Evolutionary conservation across 2,888 invertebrate species (phyloP).

Genomic region (Tachina lurida): DNA sequence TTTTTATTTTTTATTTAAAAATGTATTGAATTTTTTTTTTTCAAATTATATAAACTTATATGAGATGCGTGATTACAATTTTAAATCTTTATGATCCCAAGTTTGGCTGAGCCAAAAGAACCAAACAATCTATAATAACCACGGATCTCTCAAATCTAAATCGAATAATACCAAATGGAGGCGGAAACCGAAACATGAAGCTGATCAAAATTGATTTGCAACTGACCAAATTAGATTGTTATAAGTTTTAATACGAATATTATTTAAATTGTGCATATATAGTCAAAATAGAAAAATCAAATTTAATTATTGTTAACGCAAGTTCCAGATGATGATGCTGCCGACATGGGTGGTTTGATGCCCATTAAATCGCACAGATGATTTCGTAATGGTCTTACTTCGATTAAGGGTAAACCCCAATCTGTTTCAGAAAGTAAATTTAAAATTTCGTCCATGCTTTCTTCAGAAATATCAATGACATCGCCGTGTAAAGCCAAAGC

Average conservation of each 20-base stretch:
- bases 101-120: no score
- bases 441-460: slow-evolving; percentile 89
- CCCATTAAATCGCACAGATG: slow-evolving; percentile 90
- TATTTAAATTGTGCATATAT: slow-evolving; percentile 39
- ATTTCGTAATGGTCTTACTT: slow-evolving; percentile 91
- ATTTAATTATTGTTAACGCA: slow-evolving; percentile 47
- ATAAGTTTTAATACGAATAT: background rate
- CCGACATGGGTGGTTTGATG: slow-evolving; percentile 87
- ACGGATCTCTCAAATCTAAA: no score
- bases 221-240: background rate
- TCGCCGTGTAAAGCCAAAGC: slow-evolving; percentile 92
- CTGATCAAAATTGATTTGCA: background rate
- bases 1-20: slow-evolving; percentile 11
- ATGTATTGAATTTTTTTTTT: background rate
- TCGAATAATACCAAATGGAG: no score
- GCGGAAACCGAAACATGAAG: no score
- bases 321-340: slow-evolving; percentile 55
- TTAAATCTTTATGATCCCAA: no score
- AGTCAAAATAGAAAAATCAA: background rate
- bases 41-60: no score
- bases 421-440: slow-evolving; percentile 89
- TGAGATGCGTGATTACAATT: no score
- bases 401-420: slow-evolving; percentile 91
- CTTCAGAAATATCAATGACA: slow-evolving; percentile 86
- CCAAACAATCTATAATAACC: no score